Conservation (phyloP, 2,888 invertebrate genomes). For the Campoplex capitator region DNA sequence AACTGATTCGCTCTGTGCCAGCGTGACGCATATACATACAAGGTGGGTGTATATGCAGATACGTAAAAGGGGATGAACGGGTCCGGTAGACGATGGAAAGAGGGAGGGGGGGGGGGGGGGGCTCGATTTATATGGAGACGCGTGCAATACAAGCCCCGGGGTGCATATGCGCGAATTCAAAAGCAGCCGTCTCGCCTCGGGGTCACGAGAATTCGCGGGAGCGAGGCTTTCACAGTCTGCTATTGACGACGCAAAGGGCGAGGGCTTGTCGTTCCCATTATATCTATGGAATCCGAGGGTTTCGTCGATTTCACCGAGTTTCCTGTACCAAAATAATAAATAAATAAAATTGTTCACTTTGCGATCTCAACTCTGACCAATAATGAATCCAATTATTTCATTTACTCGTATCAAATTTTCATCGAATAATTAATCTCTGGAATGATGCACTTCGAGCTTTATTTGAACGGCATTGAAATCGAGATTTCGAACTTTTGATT, state of each 20-base stretch:
- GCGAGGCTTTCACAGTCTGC: slow-evolving; percentile 38
- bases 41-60: not conserved
- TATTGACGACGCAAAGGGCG: slow-evolving; percentile 49
- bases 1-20: slow-evolving; percentile 43
- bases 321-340: not conserved
- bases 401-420: not conserved
- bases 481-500: too few species aligned
- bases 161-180: slow-evolving; percentile 56
- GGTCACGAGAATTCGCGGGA: slow-evolving; percentile 18
- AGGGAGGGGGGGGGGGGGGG: not conserved
- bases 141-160: slow-evolving; percentile 54
- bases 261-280: not conserved
- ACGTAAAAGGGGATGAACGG: slow-evolving; percentile 22
- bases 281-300: not conserved
- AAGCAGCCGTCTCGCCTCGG: slow-evolving; percentile 62
- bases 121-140: slow-evolving; percentile 35
- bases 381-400: not conserved
- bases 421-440: not conserved
- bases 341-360: not conserved
- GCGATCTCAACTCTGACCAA: not conserved
- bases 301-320: not conserved
- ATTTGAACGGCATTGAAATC: too few species aligned
- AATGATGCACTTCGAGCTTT: too few species aligned
- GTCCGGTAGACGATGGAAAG: slow-evolving; percentile 4
- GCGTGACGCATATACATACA: slow-evolving; percentile 51